These are phyloP conservation scores for Camponotus pennsylvanicus DNA, from an alignment of 1,140 invertebrate species.

Conservation along the genomic window DNA sequence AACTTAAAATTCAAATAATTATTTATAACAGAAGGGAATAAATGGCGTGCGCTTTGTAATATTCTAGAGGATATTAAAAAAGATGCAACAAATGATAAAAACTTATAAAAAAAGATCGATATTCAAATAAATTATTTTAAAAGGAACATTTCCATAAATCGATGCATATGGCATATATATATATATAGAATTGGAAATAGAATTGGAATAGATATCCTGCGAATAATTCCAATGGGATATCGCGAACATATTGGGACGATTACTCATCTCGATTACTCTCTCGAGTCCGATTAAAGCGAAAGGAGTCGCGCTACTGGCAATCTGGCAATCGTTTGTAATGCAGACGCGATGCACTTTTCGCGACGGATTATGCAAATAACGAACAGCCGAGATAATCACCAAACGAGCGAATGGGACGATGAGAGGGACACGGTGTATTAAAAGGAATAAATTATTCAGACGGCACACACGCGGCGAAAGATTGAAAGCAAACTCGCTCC, in stretches of 20 bases:
- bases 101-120: not conserved
- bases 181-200: not conserved
- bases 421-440: slow-evolving; percentile 20
- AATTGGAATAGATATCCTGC: not conserved
- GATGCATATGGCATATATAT: too few relatives aligned
- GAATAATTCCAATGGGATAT: slow-evolving; percentile 10
- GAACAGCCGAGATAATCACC: slow-evolving; percentile 33
- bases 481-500: not conserved
- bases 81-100: not conserved
- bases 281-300: slow-evolving; percentile 9
- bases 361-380: slow-evolving; percentile 45
- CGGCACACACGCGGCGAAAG: not conserved
- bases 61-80: too few relatives aligned
- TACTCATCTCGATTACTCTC: not conserved
- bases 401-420: slow-evolving; percentile 17
- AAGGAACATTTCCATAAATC: not conserved
- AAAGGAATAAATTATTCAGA: slow-evolving; percentile 48
- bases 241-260: not conserved
- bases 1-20: too few relatives aligned
- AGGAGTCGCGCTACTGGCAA: not conserved
- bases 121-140: not conserved
- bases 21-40: too few relatives aligned
- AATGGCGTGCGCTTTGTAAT: too few relatives aligned
- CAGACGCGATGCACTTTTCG: slow-evolving; percentile 39
- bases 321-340: slow-evolving; percentile 20